Evolutionary conservation across 1,140 invertebrate species (phyloP), one percentile per base, ranked within the genome.

Genomic region (Lysiphlebus fabarum): DNA sequence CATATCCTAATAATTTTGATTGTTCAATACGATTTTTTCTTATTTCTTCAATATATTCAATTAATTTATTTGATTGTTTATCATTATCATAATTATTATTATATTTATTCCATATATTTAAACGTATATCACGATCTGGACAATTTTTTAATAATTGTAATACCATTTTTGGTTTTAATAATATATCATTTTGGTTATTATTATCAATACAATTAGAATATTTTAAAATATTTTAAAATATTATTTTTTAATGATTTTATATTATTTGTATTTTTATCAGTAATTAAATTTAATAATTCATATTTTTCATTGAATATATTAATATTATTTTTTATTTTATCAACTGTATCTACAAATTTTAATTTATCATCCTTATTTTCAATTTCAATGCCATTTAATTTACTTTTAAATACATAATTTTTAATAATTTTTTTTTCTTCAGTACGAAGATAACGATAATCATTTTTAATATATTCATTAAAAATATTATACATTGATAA

Each of bases 381-480:
- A 4, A 90, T 64, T 3, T 84, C 80, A 11, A 93, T 73, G 0
- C 92, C 93, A 79, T 91, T 92, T 6, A 94, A 78, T 70, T 83
- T 86, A 26, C 87, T 90, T 81, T 96, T 92, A 4, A 92, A 70
- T 47, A 89, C 67, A 77, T 88, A 93, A 75, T 93, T 93, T 44
- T 86, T 78, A 12, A 94, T 72, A 37, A 95, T 69, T 63, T 89
- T 82, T 50, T 82, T 81, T 75, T 93, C 84, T 72, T 87, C 85
- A 62, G 87, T 84, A 12, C 81, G 84, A 7, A 89, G 73, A 58
- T 84, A 78, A 36, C 82, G 77, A 7, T 83, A 66, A 74, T 74
- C 72, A 62, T 79, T 79, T 36, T 82, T 69, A 47, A 82, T 66
- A 42, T 83, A 82, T 77, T 83, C 83, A 73, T 87, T 85, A 47